Evolutionary conservation across 2,888 invertebrate genomes (phyloP).

Genomic region (Mylabris sibirica): DNA sequence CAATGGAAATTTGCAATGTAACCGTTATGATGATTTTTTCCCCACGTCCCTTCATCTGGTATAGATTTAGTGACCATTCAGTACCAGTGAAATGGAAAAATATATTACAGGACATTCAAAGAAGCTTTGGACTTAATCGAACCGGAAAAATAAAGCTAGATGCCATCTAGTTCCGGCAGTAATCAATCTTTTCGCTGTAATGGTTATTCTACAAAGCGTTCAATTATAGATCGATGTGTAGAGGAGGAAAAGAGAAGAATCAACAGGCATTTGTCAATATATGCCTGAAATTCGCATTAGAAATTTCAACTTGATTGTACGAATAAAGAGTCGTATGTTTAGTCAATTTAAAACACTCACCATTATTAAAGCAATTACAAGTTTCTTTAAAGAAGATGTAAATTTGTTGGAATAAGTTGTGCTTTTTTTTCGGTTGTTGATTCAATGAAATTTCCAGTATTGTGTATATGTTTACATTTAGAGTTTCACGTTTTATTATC

Average conservation of each 20-base stretch:
- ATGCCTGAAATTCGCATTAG: not conserved
- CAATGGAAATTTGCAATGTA: slow-evolving; percentile 14
- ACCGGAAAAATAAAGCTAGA: slow-evolving; percentile 25
- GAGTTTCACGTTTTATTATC: slow-evolving; percentile 3
- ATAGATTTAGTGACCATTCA: not conserved
- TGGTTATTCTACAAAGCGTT: slow-evolving; percentile 17
- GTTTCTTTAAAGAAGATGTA: not conserved
- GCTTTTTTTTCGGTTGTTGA: too few species aligned
- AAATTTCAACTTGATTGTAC: too few species aligned
- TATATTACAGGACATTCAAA: slow-evolving; percentile 29
- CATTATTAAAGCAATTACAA: not conserved
- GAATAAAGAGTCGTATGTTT: too few species aligned
- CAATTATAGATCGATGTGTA: not conserved
- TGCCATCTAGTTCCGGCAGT: not conserved
- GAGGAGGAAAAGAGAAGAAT: not conserved
- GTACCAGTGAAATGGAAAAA: slow-evolving; percentile 13
- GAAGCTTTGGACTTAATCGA: slow-evolving; percentile 19
- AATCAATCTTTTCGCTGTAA: slow-evolving; percentile 7
- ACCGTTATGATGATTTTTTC: slow-evolving; percentile 14
- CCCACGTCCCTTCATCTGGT: too few species aligned
- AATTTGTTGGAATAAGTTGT: not conserved
- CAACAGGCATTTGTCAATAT: slow-evolving; percentile 1
- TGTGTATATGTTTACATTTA: too few species aligned
- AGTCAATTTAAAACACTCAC: too few species aligned
- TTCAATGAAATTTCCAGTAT: not conserved